Evolutionary conservation across 2,797 vertebrate species (phyloP), one percentile per base, ranked within the genome.

Genomic region (Danio kyathit): DNA sequence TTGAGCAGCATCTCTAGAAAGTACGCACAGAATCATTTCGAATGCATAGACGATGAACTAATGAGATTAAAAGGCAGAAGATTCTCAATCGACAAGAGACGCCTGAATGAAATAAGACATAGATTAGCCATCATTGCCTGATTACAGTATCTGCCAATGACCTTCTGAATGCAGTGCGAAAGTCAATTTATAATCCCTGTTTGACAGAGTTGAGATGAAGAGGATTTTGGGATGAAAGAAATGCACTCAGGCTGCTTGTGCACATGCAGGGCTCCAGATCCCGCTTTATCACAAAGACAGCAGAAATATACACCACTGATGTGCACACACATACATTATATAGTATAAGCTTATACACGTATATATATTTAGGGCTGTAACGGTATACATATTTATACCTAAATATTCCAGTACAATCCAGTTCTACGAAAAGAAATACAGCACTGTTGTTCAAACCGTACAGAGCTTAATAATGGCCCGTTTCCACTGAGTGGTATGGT

Each of bases 181-280:
- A 76, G 65, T 67, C 54, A 10, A 51, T 52, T 76, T 76, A 79
- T 79, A 70, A 69, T 76, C 74, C 44, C 72, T 52, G 43, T 64
- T 70, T 76, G 64, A 71, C 80, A 70, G 66, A 72, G 43, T 60
- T 56, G 48, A 72, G 80, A 57, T 56, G 66, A 82, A 82, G 66
- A 76, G 74, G 74, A 77, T 77, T 72, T 64, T 38, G 60, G 59
- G 16, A 61, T 82, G 52, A 67, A 82, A 82, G 57, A 69, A 69
- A 67, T 70, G 44, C 60, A 71, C 43, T 77, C 44, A 8, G 17
- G 7, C 14, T 44, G 52, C 21, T 6, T 66, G 67, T 51, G 21
- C 44, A 51, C 61, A 59, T 44, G n/a, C 6, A 79, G 52, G 13
- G 60, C 17, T 64, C 38, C 17, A 72, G 49, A 66, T 82, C 8